Percentiles rank a stretch among this genome's conserved stretches.
phyloP scores from a whole-genome alignment of 2,797 vertebrate genomes.

The Danio albolineatus region DNA sequence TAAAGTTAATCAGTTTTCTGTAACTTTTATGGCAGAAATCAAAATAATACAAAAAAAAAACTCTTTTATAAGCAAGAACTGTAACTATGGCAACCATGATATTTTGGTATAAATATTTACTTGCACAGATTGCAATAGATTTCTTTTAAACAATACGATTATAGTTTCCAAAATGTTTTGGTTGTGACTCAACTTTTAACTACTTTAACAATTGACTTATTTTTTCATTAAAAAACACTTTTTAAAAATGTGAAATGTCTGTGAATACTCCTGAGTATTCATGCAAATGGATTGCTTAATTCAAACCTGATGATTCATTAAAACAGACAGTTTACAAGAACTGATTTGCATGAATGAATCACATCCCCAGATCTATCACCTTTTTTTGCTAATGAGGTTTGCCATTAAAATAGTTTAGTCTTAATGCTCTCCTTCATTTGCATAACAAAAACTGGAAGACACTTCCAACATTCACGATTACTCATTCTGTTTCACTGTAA shows the following conservation, averaged over 20 bases:
- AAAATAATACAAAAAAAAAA: background rate
- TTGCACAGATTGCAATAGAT: background rate
- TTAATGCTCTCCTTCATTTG: background rate
- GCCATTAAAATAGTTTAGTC: background rate
- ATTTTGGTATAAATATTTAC: background rate
- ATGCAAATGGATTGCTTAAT: background rate
- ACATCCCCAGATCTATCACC: background rate
- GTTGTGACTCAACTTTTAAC: background rate
- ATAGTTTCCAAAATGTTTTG: background rate
- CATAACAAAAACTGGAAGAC: conserved; percentile 2
- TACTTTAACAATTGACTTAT: background rate
- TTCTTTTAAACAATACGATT: background rate
- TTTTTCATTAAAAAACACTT: background rate
- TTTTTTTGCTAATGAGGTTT: conserved; percentile 2
- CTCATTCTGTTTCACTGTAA: background rate
- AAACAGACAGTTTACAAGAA: background rate
- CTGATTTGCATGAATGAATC: conserved; percentile 15
- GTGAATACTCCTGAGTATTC: background rate
- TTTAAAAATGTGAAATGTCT: background rate
- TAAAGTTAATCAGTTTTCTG: background rate
- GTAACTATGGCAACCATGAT: background rate
- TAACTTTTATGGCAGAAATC: background rate
- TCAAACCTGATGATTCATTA: background rate
- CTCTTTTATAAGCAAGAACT: background rate
- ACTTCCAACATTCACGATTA: background rate